Evolutionary conservation across 2,113 vertebrate genomes (phyloP), one percentile per base, ranked within the genome.

Genomic region (Eulacestoma nigropectus): DNA sequence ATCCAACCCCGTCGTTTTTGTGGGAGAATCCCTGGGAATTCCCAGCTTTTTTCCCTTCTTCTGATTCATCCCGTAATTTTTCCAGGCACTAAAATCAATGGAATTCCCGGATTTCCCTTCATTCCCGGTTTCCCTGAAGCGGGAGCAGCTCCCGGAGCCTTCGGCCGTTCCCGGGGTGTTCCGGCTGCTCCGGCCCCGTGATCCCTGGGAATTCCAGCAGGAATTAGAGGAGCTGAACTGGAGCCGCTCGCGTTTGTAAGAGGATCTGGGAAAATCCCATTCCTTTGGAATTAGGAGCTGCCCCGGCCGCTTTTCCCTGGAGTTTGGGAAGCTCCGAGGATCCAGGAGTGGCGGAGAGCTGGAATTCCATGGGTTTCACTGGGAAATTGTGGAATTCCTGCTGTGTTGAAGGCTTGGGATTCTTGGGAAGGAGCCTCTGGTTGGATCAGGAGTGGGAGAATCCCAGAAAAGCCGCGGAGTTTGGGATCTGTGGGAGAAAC

Each of bases 51-150:
- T 29, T 12, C 46, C 67, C 33, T 21, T 29, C 46, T 20, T 35
- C 37, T 18, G 15, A 14, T 25, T 37, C 5, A 25, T 35, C 52
- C 70, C 3, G 0, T 0, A 1, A 14, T 16, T 21, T 41, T 41
- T 19, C 29, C 35, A 30, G 41, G 32, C 41, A 7, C 18, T 13
- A 15, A 29, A 57, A 6, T 4, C 55, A 9, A 10, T 2, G 56
- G 33, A 33, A 68, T 68, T 68, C 65, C 47, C 46, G 16, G 9
- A 33, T 55, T 72, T 53, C 49, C 37, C 9, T 2, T 8, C 29
- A 26, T 72, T 72, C 56, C 56, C 3, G 2, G 1, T n/a, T 63
- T 77, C 9, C 13, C 35, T 10, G 17, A 16, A 8, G 6, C 3
- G 5, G 70, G 23, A 73, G 50, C 39, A 42, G 52, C 73, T 60